Percentiles rank a stretch among this genome's conserved stretches.
These are phyloP conservation scores for Gymnarchus niloticus DNA, from an alignment of 2,113 vertebrate species.

Conservation along the genomic window DNA sequence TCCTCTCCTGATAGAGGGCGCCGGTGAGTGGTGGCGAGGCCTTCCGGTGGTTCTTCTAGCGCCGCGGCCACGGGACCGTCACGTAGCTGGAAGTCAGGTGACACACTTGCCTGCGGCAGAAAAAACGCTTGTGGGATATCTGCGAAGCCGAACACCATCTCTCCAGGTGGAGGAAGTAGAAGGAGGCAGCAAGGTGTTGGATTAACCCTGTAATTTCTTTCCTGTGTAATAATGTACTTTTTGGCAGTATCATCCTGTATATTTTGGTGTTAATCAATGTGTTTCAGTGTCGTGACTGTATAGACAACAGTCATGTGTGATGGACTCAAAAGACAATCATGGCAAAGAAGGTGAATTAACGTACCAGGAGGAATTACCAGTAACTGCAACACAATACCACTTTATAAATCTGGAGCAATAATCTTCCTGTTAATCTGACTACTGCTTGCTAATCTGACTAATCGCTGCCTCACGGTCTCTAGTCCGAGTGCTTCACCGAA, in stretches of 20 bases:
- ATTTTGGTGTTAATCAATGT: constrained; percentile 95
- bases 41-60: constrained; percentile 97
- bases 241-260: constrained; percentile 93
- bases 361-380: constrained; percentile 48
- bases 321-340: constrained; percentile 98
- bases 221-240: constrained; percentile 98
- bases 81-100: constrained; percentile 70
- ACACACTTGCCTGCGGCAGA: constrained; percentile 81
- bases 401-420: constrained; percentile 89
- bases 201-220: constrained; percentile 78
- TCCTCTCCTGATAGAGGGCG: not conserved
- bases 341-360: constrained; percentile 65
- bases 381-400: constrained; percentile 42
- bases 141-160: constrained; percentile 53
- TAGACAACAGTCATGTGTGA: constrained; percentile 76
- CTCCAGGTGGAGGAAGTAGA: constrained; percentile 51
- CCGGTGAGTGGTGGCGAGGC: constrained; percentile 89
- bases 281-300: constrained; percentile 95
- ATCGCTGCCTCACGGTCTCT: constrained; percentile 52
- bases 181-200: constrained; percentile 73
- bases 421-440: constrained; percentile 49
- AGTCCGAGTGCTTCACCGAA: constrained; percentile 45
- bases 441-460: constrained; percentile 68
- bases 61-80: constrained; percentile 55
- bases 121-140: constrained; percentile 66